phyloP scores from a whole-genome alignment of 1,140 invertebrate genomes.

The Harlomillsia oculata region DNA sequence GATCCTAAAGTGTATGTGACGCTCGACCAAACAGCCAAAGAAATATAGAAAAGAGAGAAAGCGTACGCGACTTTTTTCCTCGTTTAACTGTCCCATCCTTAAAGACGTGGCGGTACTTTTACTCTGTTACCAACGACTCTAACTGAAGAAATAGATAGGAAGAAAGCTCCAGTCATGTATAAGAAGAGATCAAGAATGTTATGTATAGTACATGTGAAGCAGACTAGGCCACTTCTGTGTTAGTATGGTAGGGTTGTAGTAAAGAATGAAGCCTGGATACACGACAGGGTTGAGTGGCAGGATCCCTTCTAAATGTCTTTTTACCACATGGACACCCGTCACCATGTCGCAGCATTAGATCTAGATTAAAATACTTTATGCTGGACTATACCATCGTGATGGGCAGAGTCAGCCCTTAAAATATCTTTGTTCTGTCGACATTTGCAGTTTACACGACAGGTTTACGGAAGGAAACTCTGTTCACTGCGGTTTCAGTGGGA shows the following conservation, averaged over 20 bases:
- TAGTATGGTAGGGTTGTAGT: too few species aligned
- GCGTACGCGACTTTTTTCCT: conserved; percentile 3
- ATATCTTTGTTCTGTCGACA: background rate
- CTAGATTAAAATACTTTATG: conserved; percentile 15
- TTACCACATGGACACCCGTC: conserved; percentile 14
- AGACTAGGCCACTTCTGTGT: background rate
- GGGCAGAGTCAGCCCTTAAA: background rate
- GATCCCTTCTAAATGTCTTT: conserved; percentile 13
- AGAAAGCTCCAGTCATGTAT: too few species aligned
- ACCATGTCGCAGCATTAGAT: conserved; percentile 14
- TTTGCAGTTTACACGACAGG: too few species aligned
- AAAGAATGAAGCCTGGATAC: too few species aligned
- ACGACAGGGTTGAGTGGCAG: conserved; percentile 3
- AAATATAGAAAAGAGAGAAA: background rate
- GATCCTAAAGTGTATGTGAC: conserved; percentile 20
- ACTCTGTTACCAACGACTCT: background rate
- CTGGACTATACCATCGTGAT: background rate
- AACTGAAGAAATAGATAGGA: background rate
- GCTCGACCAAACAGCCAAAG: conserved; percentile 14
- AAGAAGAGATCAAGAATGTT: too few species aligned
- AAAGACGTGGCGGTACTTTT: background rate
- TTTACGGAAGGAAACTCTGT: background rate
- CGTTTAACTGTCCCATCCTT: conserved; percentile 8
- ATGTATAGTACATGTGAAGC: background rate
- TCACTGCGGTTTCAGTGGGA: background rate